Evolutionary conservation across 2,113 vertebrate species (phyloP), one percentile per base, ranked within the genome.

Genomic region (Chaenocephalus aceratus): DNA sequence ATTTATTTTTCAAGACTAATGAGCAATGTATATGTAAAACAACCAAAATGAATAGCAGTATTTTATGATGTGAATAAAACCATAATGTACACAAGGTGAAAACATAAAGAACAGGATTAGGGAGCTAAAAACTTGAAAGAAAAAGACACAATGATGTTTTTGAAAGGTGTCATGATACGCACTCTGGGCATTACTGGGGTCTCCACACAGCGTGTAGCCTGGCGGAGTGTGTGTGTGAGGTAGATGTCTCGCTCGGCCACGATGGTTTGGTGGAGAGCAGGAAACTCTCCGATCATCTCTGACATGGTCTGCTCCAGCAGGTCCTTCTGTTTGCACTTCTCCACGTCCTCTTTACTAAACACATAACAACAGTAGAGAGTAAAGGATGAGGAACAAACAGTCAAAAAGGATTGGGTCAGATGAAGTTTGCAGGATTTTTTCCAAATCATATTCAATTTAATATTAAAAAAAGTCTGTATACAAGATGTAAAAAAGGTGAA

Each of bases 311-410:
- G 98, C 86, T 99, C 98, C 90, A 99, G 93, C 72, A 99, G 95
- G 92, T 99, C 98, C 89, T 99, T 99, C 93, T 99, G 98, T 92
- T 99, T 99, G 83, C 98, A 99, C 75, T 98, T 98, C 83, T 99
- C 98, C 65, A 99, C 98, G 2, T 99, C 98, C 67, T 99, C 98
- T 92, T 99, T 98, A 93, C 98, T 99, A 91, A 89, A 90, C n/a
- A 62, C 41, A 63, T 3, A 64, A 34, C 23, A 11, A 58, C 12
- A 26, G 14, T 46, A 3, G 21, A 56, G 21, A 26, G 23, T 44
- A 34, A 52, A 68, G 60, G 59, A 75, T 48, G 52, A 65, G 61
- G 61, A 48, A 57, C 51, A 65, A 64, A 30, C 26, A n/a, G 45
- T 44, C 3, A 21, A 23, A 46, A 44, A 18, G 15, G 0, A 0